Evolutionary conservation across 2,888 invertebrate genomes (phyloP), one percentile per base, ranked within the genome.

Genomic region (Agriopis marginaria): DNA sequence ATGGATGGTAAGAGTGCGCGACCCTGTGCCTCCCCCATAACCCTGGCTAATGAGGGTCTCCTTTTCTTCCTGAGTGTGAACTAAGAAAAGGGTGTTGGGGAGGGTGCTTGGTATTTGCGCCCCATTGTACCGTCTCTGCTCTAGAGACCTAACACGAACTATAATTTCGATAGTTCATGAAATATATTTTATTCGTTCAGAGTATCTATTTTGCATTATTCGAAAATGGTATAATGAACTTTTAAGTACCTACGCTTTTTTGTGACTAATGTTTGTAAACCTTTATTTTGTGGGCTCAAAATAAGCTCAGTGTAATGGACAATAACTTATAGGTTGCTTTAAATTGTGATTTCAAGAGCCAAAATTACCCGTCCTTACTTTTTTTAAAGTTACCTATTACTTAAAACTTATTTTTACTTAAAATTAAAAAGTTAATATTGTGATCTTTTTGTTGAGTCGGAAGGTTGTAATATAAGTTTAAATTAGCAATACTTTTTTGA

Each of bases 311-410:
- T 64, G 55, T 61, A 47, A 44, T 64, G 11, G 63, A 64, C 58
- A 62, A 63, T 67, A 63, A 67, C 14, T 44, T 58, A 45, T 55
- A 32, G 9, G 23, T 55, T 56, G 45, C 9, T 53, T 45, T 53
- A 60, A 51, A 68, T 68, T 72, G 66, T 68, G 55, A 60, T 64
- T 63, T 62, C 40, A 51, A 54, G 17, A 45, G 66, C 73, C 70
- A 73, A 73, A 73, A 63, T 56, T n/a, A 7, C 17, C 72, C 72
- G 72, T 73, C 73, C 73, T n/a, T 51, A 17, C 45, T 63, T 62
- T 62, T 17, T 9, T 47, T 32, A 0, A 5, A 9, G 17, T 56
- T 14, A n/a, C n/a, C n/a, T n/a, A 17, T 14, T 17, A 56, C 10
- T 42, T n/a, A 7, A 39, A 54, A 10, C 11, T 42, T 8, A 4